These are phyloP conservation scores for Epinotia bilunana DNA, from an alignment of 2,888 invertebrate genomes.

Conservation along the genomic window DNA sequence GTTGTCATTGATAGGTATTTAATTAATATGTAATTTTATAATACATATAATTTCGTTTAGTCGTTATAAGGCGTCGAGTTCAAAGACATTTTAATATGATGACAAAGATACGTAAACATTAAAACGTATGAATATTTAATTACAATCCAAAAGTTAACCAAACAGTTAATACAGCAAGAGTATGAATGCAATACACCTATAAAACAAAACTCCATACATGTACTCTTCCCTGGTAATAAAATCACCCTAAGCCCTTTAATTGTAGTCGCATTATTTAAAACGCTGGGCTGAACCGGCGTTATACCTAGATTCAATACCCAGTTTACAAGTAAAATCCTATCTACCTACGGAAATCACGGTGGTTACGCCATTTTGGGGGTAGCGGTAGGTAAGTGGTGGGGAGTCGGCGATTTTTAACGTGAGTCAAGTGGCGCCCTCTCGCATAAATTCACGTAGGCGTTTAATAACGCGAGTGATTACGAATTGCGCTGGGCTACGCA, in stretches of 20 bases:
- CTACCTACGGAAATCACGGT: not conserved
- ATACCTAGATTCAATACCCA: conserved; percentile 6
- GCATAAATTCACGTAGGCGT: conserved; percentile 60
- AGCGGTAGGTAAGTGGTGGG: conserved; percentile 1
- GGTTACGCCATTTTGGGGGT: not conserved
- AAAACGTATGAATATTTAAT: too few species aligned
- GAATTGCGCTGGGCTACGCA: conserved; percentile 2
- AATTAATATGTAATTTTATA: too few species aligned
- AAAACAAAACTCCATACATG: not conserved
- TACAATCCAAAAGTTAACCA: too few species aligned
- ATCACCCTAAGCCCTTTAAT: conserved; percentile 20
- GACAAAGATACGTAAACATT: too few species aligned
- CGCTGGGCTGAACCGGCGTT: conserved; percentile 12
- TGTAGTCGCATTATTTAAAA: conserved; percentile 31
- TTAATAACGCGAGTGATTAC: conserved; percentile 57
- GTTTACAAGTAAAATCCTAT: not conserved
- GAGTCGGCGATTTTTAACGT: conserved; percentile 42
- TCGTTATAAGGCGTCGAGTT: too few species aligned
- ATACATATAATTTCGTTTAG: too few species aligned
- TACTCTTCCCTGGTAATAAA: conserved; percentile 7
- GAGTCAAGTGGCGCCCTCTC: conserved; percentile 46
- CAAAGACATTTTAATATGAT: too few species aligned
- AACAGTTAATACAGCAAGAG: not conserved
- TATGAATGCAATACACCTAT: not conserved
- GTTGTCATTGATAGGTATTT: too few species aligned